phyloP scores from a whole-genome alignment of 2,888 invertebrate genomes.

The Diaphora mendica region DNA sequence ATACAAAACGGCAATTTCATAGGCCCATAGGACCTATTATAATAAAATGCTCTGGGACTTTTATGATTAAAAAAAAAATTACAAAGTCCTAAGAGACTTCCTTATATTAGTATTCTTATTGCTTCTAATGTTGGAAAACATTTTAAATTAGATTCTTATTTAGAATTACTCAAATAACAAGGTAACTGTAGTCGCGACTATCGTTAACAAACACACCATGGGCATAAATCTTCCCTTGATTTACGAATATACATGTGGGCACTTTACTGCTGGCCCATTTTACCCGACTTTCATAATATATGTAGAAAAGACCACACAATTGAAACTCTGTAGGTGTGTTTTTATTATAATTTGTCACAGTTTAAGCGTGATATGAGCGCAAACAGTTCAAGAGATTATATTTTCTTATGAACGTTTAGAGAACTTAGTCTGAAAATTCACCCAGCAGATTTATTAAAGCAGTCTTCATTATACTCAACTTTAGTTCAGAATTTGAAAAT shows the following conservation, averaged over 20 bases:
- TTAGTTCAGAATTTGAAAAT: not conserved
- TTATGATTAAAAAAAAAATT: not conserved
- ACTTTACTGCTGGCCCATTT: constrained; percentile 68
- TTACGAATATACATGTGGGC: constrained; percentile 66
- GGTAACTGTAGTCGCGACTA: constrained; percentile 44
- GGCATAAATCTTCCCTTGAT: constrained; percentile 75
- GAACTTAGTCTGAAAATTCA: not conserved
- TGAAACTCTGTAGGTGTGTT: constrained; percentile 45
- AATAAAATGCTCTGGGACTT: not conserved
- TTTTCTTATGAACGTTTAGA: not conserved
- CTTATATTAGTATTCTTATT: no score
- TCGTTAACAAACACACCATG: constrained; percentile 50
- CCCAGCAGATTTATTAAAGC: not conserved
- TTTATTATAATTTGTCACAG: constrained; percentile 24
- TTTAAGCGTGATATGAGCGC: constrained; percentile 2
- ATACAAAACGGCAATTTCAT: no score
- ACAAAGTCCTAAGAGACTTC: not conserved
- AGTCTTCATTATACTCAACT: not conserved
- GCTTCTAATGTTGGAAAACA: constrained; percentile 9
- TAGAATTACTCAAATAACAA: constrained; percentile 51
- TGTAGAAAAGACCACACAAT: constrained; percentile 49
- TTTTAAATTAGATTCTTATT: constrained; percentile 30
- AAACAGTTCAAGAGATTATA: not conserved
- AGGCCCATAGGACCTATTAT: no score
- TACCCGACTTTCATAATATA: constrained; percentile 56